phyloP scores from a whole-genome alignment of 2,113 vertebrate genomes.

The Carassius auratus region DNA sequence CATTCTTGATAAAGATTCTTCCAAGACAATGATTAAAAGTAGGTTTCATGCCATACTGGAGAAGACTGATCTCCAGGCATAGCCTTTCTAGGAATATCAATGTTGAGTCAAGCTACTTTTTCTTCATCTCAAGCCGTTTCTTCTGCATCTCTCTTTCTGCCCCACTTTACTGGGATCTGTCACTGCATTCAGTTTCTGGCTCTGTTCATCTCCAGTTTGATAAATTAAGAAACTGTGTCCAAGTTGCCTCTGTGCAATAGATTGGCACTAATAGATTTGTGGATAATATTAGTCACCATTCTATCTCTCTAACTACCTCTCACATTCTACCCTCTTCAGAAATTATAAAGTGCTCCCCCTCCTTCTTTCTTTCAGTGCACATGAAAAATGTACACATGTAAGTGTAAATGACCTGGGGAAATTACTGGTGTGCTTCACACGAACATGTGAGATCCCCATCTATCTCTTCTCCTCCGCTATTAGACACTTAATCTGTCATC shows the following conservation, averaged over 20 bases:
- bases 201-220: conserved; percentile 41
- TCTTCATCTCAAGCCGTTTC: not conserved
- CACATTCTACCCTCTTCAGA: conserved; percentile 29
- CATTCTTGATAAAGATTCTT: conserved; percentile 30
- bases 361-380: conserved; percentile 12
- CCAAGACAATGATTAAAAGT: conserved; percentile 23
- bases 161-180: conserved; percentile 7
- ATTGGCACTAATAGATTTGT: conserved; percentile 59
- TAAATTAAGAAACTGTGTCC: conserved; percentile 48
- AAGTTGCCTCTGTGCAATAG: conserved; percentile 46
- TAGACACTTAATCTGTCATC: conserved; percentile 53
- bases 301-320: conserved; percentile 29
- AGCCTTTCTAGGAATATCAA: conserved; percentile 1
- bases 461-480: conserved; percentile 42
- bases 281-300: conserved; percentile 55
- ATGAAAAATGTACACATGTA: conserved; percentile 56
- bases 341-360: conserved; percentile 6
- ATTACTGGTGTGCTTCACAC: conserved; percentile 54
- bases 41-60: conserved; percentile 30
- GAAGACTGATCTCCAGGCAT: conserved; percentile 9
- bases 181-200: conserved; percentile 7
- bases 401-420: conserved; percentile 56
- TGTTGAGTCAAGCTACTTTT: not conserved
- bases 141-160: not conserved
- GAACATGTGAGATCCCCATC: conserved; percentile 47